Evolutionary conservation across 2,888 invertebrate genomes (phyloP).

Genomic region (Eristalis arbustorum): DNA sequence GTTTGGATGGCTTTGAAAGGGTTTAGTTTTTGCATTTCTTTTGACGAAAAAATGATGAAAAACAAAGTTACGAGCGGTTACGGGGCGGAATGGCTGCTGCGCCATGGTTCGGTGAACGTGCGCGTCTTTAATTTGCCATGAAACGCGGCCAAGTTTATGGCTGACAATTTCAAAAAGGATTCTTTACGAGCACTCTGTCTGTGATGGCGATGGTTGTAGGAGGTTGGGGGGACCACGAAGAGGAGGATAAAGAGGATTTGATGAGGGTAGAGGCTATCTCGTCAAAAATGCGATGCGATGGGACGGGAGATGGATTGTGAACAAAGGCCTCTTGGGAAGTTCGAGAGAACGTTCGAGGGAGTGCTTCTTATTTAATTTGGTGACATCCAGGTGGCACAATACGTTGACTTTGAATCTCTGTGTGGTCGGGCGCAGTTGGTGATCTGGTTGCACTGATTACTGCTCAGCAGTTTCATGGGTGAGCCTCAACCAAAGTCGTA

Average conservation of each 20-base stretch:
- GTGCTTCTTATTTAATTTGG: too few relatives aligned
- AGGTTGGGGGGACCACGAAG: not conserved
- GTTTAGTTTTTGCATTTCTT: not conserved
- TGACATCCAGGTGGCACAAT: too few relatives aligned
- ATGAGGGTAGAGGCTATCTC: not conserved
- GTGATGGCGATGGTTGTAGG: too few relatives aligned
- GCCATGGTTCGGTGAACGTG: not conserved
- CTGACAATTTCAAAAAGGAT: not conserved
- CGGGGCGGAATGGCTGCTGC: not conserved
- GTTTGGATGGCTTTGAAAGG: not conserved
- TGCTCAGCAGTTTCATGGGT: too few relatives aligned
- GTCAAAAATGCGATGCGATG: not conserved
- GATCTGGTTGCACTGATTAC: too few relatives aligned
- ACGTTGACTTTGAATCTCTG: too few relatives aligned
- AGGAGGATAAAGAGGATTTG: not conserved
- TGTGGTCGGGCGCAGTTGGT: too few relatives aligned
- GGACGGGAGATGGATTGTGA: too few relatives aligned
- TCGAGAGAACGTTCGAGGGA: too few relatives aligned
- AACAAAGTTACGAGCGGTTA: not conserved
- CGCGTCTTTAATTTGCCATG: not conserved
- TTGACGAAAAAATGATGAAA: not conserved
- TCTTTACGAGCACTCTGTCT: not conserved
- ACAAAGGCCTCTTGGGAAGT: too few relatives aligned
- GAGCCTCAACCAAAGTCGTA: too few relatives aligned
- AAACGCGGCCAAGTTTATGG: not conserved